These are phyloP conservation scores for Halictus quadricinctus DNA, from an alignment of 2,888 invertebrate genomes.

Conservation along the genomic window DNA sequence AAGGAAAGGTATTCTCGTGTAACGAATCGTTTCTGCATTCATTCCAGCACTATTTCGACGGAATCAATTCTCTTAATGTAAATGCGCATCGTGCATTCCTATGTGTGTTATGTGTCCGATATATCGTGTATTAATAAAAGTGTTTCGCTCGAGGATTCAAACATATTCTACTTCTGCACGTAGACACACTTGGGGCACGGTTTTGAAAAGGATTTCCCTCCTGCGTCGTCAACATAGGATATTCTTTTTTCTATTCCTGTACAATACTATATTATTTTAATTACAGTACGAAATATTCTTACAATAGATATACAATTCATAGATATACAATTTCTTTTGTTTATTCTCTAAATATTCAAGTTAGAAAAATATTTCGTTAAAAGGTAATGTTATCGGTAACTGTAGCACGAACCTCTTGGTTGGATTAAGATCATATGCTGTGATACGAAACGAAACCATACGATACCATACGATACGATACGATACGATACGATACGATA, in stretches of 20 bases:
- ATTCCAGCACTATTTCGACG: constrained; percentile 17
- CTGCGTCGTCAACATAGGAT: neutral
- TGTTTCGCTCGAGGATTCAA: constrained; percentile 50
- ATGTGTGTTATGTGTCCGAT: constrained; percentile 68
- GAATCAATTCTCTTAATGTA: constrained; percentile 52
- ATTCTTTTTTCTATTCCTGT: neutral
- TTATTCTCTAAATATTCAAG: constrained; percentile 43
- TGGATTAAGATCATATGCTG: constrained; percentile 8
- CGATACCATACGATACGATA: neutral
- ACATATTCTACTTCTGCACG: neutral
- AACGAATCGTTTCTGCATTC: neutral
- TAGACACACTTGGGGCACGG: neutral
- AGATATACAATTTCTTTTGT: constrained; percentile 28
- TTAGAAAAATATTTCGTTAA: constrained; percentile 50
- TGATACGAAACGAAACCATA: neutral
- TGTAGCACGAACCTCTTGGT: constrained; percentile 4
- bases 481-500: neutral
- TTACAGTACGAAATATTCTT: constrained; percentile 16
- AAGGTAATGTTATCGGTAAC: constrained; percentile 17
- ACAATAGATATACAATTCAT: constrained; percentile 14
- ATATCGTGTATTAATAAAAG: constrained; percentile 71
- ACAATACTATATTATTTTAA: constrained; percentile 22
- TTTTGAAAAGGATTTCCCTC: neutral
- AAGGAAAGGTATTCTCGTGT: constrained; percentile 8
- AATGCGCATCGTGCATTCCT: constrained; percentile 67